Evolutionary conservation across 2,888 invertebrate genomes (phyloP).

Genomic region (Acleris sparsana): DNA sequence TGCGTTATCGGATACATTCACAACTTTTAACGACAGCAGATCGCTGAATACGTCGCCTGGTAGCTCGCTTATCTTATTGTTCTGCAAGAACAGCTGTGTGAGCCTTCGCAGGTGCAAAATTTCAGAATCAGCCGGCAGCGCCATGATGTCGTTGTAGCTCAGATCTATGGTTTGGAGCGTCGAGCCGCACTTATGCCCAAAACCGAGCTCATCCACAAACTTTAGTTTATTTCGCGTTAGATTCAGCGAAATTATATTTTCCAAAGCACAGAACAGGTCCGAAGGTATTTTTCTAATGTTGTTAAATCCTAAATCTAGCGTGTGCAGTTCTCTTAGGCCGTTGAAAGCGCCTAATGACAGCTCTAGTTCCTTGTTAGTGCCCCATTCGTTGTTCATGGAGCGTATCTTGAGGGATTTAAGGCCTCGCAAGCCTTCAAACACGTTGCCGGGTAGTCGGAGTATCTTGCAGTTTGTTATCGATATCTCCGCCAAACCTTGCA

Average conservation of each 20-base stretch:
- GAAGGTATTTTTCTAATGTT: slow-evolving; percentile 91
- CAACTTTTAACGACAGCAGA: slow-evolving; percentile 89
- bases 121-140: slow-evolving; percentile 89
- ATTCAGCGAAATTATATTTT: slow-evolving; percentile 92
- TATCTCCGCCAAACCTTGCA: slow-evolving; percentile 91
- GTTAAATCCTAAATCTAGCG: slow-evolving; percentile 90
- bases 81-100: slow-evolving; percentile 90
- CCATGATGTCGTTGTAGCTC: slow-evolving; percentile 90
- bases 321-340: slow-evolving; percentile 90
- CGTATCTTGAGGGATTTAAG: slow-evolving; percentile 90
- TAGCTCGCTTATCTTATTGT: slow-evolving; percentile 91
- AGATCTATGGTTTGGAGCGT: slow-evolving; percentile 91
- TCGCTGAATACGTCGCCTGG: slow-evolving; percentile 91
- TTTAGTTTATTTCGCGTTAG: slow-evolving; percentile 92
- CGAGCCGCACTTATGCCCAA: slow-evolving; percentile 84
- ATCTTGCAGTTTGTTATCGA: slow-evolving; percentile 91
- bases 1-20: slow-evolving; percentile 94
- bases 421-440: slow-evolving; percentile 91
- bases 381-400: slow-evolving; percentile 92
- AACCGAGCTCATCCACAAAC: slow-evolving; percentile 90
- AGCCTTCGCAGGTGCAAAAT: slow-evolving; percentile 90
- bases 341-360: slow-evolving; percentile 88
- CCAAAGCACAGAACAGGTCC: slow-evolving; percentile 90
- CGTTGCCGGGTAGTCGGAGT: slow-evolving; percentile 88
- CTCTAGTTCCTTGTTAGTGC: slow-evolving; percentile 87